Evolutionary conservation across 2,797 vertebrate genomes (phyloP).

Genomic region (Syngnathus rostellatus): DNA sequence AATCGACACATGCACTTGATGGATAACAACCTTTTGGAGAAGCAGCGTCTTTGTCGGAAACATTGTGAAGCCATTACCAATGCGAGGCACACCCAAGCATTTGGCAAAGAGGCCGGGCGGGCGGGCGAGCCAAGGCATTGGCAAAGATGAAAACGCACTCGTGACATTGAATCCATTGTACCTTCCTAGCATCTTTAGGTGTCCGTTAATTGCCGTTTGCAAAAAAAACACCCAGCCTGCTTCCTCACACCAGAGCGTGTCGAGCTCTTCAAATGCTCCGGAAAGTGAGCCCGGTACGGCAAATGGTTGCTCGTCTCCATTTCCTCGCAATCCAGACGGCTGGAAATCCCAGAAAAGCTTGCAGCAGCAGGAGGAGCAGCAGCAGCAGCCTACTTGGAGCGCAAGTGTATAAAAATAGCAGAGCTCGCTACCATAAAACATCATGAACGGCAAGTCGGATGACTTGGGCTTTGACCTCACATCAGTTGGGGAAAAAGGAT

Average conservation of each 20-base stretch:
- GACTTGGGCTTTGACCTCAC: slow-evolving; percentile 16
- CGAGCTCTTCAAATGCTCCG: slow-evolving; percentile 52
- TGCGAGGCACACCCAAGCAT: slow-evolving; percentile 15
- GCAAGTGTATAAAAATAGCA: slow-evolving; percentile 10
- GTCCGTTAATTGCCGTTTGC: slow-evolving; percentile 37
- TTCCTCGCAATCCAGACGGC: slow-evolving; percentile 17
- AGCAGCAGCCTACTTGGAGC: slow-evolving; percentile 29
- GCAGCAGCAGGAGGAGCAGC: neutral
- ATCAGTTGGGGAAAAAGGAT: slow-evolving; percentile 16
- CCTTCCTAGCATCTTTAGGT: slow-evolving; percentile 33
- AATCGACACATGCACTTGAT: neutral
- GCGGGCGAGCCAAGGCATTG: neutral
- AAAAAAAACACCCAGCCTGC: slow-evolving; percentile 19
- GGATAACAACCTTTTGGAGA: neutral
- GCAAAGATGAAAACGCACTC: slow-evolving; percentile 16
- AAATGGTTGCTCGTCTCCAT: slow-evolving; percentile 38
- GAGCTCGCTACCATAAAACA: neutral
- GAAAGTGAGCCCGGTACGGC: slow-evolving; percentile 42
- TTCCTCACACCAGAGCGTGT: slow-evolving; percentile 44
- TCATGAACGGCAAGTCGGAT: slow-evolving; percentile 7
- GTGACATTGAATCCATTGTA: neutral
- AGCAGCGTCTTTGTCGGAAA: slow-evolving; percentile 11
- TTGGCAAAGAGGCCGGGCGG: slow-evolving; percentile 7
- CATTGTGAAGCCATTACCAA: neutral
- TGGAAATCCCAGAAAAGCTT: slow-evolving; percentile 27